Evolutionary conservation across 1,140 invertebrate genomes (phyloP), one percentile per base, ranked within the genome.

Genomic region (Ooceraea biroi): DNA sequence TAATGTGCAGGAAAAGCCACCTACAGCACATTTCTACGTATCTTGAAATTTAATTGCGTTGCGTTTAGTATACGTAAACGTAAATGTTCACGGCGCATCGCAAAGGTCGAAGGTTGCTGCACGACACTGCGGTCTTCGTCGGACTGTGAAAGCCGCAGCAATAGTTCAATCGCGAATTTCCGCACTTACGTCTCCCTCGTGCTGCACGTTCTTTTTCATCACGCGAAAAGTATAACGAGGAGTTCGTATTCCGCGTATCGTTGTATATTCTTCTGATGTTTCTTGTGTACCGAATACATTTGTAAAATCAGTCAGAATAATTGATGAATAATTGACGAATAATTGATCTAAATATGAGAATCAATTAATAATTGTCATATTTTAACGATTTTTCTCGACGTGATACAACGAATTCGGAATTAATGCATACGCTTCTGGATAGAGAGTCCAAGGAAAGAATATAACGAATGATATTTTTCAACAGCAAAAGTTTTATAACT

Each of bases 71-170:
- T 19, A 44, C 36, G 57, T 11, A 7, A 57, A 0, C 17, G 50
- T 57, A 71, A 58, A 71, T 71, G n/a, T 44, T 25, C 36, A 78
- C 12, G n/a, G 30, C n/a, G 36, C 63, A 69, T 46, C 4, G 36
- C 17, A 80, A 80, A 80, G 50, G 65, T 71, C 76, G 71, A 14
- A 80, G 36, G 50, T 80, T 36, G 25, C 25, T 50, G 57, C 52
- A 57, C n/a, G 50, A 69, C 63, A 80, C 50, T 80, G 76, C 76
- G 3, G 65, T 80, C 76, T 71, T 57, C 17, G 22, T 69, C 36
- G 27, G 65, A 80, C 12, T 12, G 36, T 71, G 30, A 69, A 71
- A 80, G 76, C 36, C n/a, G 76, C 76, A 71, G 50, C 76, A 17
- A 80, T 71, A 30, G 36, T 46, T 80, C 50, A 80, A 57, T 80